phyloP scores from a whole-genome alignment of 2,797 vertebrate species.

The Poeciliopsis infans region DNA sequence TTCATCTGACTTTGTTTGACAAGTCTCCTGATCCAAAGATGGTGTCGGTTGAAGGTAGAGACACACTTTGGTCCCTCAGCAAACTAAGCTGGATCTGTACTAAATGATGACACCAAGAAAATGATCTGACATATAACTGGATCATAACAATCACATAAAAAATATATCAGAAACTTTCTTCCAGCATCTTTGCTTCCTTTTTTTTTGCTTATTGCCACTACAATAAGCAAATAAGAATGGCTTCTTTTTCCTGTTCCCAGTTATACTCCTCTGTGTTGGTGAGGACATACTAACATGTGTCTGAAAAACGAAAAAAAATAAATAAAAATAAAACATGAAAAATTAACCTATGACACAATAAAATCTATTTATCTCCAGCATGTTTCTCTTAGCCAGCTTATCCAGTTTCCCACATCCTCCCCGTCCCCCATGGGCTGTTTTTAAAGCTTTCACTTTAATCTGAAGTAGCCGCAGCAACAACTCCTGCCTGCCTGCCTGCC shows the following conservation, averaged over 20 bases:
- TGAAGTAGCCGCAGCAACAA: constrained; percentile 56
- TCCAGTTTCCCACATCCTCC: neutral
- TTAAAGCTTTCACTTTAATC: constrained; percentile 13
- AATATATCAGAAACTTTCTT: neutral
- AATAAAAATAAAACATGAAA: neutral
- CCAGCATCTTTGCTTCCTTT: neutral
- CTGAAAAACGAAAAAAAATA: neutral
- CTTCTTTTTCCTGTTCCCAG: neutral
- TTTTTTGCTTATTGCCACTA: neutral
- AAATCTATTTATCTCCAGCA: neutral
- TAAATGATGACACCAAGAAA: neutral
- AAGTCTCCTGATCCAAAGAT: neutral
- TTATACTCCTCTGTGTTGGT: neutral
- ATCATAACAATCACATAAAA: neutral
- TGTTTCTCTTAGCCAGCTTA: constrained; percentile 1
- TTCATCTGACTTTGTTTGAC: neutral
- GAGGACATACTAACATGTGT: too few species aligned
- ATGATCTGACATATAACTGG: neutral
- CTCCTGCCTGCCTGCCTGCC: constrained; percentile 31
- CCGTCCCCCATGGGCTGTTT: neutral
- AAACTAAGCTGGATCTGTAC: neutral
- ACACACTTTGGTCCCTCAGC: neutral
- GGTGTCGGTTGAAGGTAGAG: neutral
- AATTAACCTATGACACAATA: neutral
- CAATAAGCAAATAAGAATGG: neutral